Conservation (phyloP, 37 sponge, comb jelly and placozoan species). For the Tethya wilhelma region DNA sequence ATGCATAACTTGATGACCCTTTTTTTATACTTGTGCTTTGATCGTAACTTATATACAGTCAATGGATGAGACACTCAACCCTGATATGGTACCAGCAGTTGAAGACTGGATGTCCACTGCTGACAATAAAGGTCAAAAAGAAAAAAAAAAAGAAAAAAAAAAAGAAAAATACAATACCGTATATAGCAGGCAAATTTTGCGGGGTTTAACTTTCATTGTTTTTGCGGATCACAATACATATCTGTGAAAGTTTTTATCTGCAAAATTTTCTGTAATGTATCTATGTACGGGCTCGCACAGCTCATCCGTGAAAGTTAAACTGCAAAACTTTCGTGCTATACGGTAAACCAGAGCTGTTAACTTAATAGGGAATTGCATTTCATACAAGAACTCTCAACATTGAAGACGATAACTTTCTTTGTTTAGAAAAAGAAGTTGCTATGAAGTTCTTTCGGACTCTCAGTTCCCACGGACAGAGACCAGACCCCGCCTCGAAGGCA, state of each 20-base stretch:
- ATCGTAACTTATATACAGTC: constrained; percentile 11
- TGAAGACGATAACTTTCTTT: not conserved
- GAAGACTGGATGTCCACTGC: constrained; percentile 72
- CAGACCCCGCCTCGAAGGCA: constrained; percentile 50
- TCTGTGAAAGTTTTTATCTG: too few relatives aligned
- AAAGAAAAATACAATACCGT: too few relatives aligned
- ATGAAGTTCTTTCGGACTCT: constrained; percentile 61
- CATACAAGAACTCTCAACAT: not conserved
- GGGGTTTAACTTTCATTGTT: too few relatives aligned
- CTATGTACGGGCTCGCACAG: too few relatives aligned
- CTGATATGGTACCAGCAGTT: constrained; percentile 70
- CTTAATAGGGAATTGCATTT: too few relatives aligned
- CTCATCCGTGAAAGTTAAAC: too few relatives aligned
- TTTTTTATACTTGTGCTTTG: not conserved
- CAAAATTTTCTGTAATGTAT: too few relatives aligned
- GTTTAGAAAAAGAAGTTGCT: constrained; percentile 63
- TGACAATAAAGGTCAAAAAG: constrained; percentile 52
- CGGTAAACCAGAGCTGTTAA: too few relatives aligned
- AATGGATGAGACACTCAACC: constrained; percentile 54
- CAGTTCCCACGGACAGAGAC: constrained; percentile 60
- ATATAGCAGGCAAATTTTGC: too few relatives aligned
- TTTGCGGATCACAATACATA: too few relatives aligned
- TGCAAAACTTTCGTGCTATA: too few relatives aligned
- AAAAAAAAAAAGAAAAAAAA: not conserved
- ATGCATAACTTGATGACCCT: not conserved